phyloP scores from a whole-genome alignment of 2,797 vertebrate genomes.

The Geotrypetes seraphini region DNA sequence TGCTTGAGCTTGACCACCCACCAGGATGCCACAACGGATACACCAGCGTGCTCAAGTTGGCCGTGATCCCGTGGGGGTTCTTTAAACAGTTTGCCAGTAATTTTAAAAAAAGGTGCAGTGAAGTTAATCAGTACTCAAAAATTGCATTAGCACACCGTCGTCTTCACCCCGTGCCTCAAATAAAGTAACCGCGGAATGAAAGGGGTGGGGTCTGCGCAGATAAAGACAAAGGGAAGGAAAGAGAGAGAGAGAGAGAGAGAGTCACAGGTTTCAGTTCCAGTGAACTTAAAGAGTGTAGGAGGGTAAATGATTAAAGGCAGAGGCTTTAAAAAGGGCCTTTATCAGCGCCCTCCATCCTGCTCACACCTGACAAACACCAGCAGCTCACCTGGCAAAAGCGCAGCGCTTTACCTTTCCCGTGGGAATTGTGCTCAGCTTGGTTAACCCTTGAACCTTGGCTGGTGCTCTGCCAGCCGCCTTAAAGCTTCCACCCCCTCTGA shows the following conservation, averaged over 20 bases:
- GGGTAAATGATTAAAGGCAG: background rate
- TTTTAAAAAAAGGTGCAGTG: background rate
- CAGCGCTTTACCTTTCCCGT: slow-evolving; percentile 75
- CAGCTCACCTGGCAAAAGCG: slow-evolving; percentile 52
- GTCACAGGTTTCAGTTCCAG: background rate
- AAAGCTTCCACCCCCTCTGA: slow-evolving; percentile 55
- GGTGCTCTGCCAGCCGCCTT: slow-evolving; percentile 76
- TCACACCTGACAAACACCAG: slow-evolving; percentile 22
- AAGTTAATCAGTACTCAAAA: background rate
- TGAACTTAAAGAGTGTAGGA: background rate
- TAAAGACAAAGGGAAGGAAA: background rate
- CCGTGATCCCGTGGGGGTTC: too few species aligned
- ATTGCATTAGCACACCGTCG: background rate
- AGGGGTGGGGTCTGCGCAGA: background rate
- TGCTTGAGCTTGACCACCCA: too few species aligned
- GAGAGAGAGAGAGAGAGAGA: background rate
- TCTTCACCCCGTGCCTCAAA: background rate
- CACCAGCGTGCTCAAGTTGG: too few species aligned
- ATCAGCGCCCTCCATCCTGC: slow-evolving; percentile 20
- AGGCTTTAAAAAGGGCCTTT: slow-evolving; percentile 30
- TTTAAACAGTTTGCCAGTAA: background rate
- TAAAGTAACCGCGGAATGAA: background rate
- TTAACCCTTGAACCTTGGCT: slow-evolving; percentile 79
- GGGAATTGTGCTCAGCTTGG: slow-evolving; percentile 72
- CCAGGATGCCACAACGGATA: too few species aligned